Evolutionary conservation across 2,113 vertebrate genomes (phyloP), one percentile per base, ranked within the genome.

Genomic region (Enhydra lutris): DNA sequence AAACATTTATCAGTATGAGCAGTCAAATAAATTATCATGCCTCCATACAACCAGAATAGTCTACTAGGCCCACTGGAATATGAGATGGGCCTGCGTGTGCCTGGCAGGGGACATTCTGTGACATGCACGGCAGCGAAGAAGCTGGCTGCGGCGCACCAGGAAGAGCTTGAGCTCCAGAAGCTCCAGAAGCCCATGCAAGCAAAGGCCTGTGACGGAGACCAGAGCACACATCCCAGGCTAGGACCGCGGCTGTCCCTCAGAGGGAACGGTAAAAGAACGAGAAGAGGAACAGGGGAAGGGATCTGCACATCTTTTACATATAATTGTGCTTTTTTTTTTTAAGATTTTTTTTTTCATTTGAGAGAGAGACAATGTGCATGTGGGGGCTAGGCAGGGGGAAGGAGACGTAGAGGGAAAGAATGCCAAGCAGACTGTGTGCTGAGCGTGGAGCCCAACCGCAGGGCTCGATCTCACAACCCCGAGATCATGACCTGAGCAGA

Each of bases 1-100:
- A 78, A 89, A 91, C 34, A 39, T 36, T 69, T 74, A 65, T 42
- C 26, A 79, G 26, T 52, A 57, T 15, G 14, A 95, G 47, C 5
- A 81, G 17, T 69, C 80, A 95, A 88, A 89, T 74, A 89, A 92
- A 85, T 87, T 65, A 50, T 20, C 20, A 20, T 23, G 45, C 26
- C 90, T 6, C 39, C 14, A 84, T 21, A 93, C 26, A 71, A 39
- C 7, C 7, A 67, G n/a, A 94, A 45, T 18, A 79, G 42, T 47
- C 36, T 26, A 61, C 7, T 17, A 59, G 36, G 21, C 17, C 52
- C 52, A 55, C 52, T 18, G 17, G 52, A 18, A 18, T 55, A 55
- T 55, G 52, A 55, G 52, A 18, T 18, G 52, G 26, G 52, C 31
- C 50, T 69, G 26, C 18, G 52, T 9, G 23, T 45, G 50, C 14